phyloP scores from a whole-genome alignment of 2,797 vertebrate species.

The Spinibarbus caldwelli region DNA sequence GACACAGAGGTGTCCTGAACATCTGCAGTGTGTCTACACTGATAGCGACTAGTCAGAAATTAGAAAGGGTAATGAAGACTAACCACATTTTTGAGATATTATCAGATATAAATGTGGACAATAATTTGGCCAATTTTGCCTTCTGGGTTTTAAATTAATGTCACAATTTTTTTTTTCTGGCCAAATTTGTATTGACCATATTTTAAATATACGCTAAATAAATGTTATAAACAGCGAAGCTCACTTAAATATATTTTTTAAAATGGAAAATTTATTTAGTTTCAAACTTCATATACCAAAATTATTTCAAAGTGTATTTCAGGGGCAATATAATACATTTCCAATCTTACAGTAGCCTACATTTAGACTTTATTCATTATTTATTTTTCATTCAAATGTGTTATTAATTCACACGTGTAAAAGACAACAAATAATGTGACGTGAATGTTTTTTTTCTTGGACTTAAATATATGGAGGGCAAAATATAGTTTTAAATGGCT shows the following conservation, averaged over 20 bases:
- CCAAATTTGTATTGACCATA: background rate
- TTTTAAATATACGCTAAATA: background rate
- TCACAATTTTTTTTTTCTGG: background rate
- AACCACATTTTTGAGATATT: background rate
- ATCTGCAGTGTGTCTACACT: background rate
- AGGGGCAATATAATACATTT: background rate
- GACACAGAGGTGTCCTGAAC: background rate
- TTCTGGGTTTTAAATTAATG: no score
- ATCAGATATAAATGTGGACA: background rate
- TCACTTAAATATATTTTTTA: background rate
- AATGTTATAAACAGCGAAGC: background rate
- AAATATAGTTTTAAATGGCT: background rate
- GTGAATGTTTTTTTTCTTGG: background rate
- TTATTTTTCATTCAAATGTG: background rate
- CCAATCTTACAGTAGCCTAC: background rate
- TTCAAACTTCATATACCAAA: background rate
- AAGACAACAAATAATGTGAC: background rate
- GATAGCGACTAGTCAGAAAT: background rate
- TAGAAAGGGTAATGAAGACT: background rate
- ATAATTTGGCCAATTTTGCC: no score
- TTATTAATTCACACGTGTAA: background rate
- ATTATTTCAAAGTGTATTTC: background rate
- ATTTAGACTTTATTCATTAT: background rate
- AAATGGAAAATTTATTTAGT: background rate
- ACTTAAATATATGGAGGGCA: background rate